Percentiles rank a stretch among this genome's conserved stretches.
phyloP scores from a whole-genome alignment of 2,113 vertebrate genomes.

The Merops nubicus region DNA sequence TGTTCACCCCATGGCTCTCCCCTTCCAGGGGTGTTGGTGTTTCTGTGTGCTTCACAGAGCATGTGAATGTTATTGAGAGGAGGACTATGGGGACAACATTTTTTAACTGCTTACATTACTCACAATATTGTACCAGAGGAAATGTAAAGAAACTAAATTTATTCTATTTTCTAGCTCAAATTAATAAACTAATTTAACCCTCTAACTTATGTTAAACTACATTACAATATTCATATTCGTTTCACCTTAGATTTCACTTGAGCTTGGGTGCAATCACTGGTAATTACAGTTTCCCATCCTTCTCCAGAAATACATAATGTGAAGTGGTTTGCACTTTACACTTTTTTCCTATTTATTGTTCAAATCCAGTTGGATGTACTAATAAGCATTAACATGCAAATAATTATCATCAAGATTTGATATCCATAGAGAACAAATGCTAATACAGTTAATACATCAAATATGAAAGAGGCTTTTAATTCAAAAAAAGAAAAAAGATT shows the following conservation, averaged over 20 bases:
- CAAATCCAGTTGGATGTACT: conserved; percentile 26
- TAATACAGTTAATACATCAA: conserved; percentile 47
- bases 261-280: background rate
- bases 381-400: conserved; percentile 62
- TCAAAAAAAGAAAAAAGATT: conserved; percentile 10
- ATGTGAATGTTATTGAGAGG: background rate
- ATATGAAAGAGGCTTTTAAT: conserved; percentile 41
- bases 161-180: background rate
- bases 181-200: background rate
- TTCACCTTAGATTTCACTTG: conserved; percentile 33
- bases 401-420: conserved; percentile 52
- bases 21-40: background rate
- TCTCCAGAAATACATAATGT: background rate
- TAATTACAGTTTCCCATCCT: conserved; percentile 18
- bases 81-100: background rate
- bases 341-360: conserved; percentile 51
- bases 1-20: rapidly evolving
- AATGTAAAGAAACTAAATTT: background rate
- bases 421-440: conserved; percentile 51
- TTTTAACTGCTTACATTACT: background rate
- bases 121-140: background rate
- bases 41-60: background rate
- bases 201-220: background rate
- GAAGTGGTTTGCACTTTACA: conserved; percentile 33
- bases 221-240: background rate